A percentile compares a stretch with the other conserved stretches of the same genome.
phyloP scores from a whole-genome alignment of 2,888 invertebrate genomes.

The Pollenia angustigena region DNA sequence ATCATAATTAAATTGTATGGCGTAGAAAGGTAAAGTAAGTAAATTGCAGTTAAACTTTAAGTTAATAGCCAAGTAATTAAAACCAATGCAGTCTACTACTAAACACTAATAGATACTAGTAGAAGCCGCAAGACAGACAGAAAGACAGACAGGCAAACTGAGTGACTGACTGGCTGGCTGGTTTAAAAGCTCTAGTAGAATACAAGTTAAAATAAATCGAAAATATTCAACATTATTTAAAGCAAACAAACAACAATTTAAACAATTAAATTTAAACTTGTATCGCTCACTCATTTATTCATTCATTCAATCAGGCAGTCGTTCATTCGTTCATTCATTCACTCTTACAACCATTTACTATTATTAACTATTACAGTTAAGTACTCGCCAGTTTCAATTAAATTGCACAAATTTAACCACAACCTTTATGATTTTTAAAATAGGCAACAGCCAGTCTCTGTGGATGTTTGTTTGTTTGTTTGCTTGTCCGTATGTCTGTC shows the following conservation, averaged over 20 bases:
- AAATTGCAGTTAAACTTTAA: conserved; percentile 66
- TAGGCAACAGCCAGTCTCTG: conserved; percentile 38
- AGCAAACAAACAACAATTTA: conserved; percentile 53
- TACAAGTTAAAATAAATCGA: conserved; percentile 45
- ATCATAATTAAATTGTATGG: conserved; percentile 65
- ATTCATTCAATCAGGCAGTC: conserved; percentile 18
- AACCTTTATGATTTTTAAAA: conserved; percentile 58
- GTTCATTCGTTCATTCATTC: conserved; percentile 5
- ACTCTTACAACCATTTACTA: conserved; percentile 10
- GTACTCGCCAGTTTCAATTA: conserved; percentile 73
- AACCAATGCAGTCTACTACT: conserved; percentile 56
- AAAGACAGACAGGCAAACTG: neutral
- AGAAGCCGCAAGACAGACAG: neutral
- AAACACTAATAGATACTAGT: conserved; percentile 22
- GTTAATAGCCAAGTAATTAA: conserved; percentile 69
- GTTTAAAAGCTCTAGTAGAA: neutral
- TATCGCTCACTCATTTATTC: neutral
- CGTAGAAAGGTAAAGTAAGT: conserved; percentile 61
- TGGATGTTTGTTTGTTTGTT: conserved; percentile 5
- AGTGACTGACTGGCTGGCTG: neutral
- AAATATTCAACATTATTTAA: conserved; percentile 44
- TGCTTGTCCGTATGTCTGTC: neutral
- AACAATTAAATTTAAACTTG: conserved; percentile 67
- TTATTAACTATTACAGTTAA: conserved; percentile 55
- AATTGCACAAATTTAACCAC: conserved; percentile 61